phyloP scores from a whole-genome alignment of 2,113 vertebrate species.

The Tapirus terrestris region DNA sequence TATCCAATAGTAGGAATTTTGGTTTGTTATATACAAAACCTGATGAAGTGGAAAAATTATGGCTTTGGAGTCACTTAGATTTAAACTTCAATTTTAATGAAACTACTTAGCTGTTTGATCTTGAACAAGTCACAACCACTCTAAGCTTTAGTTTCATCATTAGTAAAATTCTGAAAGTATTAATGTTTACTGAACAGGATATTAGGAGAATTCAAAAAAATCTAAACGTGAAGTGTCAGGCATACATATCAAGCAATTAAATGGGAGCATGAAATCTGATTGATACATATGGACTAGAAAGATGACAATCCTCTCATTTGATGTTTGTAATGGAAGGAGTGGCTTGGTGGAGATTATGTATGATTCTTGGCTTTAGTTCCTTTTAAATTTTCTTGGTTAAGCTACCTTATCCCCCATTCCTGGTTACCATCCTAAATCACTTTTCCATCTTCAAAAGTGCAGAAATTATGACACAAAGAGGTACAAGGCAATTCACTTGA shows the following conservation, averaged over 20 bases:
- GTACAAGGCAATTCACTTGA: neutral
- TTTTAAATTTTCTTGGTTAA: neutral
- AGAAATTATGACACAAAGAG: neutral
- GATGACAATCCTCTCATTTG: neutral
- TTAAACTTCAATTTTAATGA: constrained; percentile 32
- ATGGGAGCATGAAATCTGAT: neutral
- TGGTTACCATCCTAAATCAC: neutral
- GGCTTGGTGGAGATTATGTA: neutral
- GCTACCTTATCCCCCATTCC: fast-evolving
- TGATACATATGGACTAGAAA: neutral
- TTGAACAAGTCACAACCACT: neutral
- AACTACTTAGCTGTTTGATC: neutral
- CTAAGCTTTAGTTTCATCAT: neutral
- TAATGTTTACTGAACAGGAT: neutral
- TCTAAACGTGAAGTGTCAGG: neutral
- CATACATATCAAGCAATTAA: neutral
- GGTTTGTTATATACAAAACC: neutral
- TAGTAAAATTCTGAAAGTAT: neutral
- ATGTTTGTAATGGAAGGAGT: neutral
- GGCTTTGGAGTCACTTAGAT: neutral
- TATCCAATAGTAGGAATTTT: neutral
- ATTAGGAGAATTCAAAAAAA: neutral
- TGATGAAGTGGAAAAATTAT: neutral
- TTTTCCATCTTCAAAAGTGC: neutral
- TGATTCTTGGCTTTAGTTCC: neutral